Evolutionary conservation across 2,888 invertebrate species (phyloP), one percentile per base, ranked within the genome.

Genomic region (Phalera bucephala): DNA sequence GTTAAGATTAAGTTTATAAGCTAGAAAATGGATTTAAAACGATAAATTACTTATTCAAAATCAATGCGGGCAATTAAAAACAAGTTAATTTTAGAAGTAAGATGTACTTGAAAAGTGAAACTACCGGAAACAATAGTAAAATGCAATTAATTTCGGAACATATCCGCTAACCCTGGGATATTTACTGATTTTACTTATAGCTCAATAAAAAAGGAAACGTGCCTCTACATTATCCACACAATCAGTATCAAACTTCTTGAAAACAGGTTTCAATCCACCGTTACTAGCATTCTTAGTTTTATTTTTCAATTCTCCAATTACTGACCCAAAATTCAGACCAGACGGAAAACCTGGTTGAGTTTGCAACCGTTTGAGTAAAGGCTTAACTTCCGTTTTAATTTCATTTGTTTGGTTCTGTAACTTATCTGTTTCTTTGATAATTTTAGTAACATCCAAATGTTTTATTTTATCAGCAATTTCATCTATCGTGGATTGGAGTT

Each of bases 271-370:
- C 12, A 86, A 57, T 28, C 76, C 77, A 6, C 80, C 82, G 38
- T 75, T 80, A 39, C 63, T 66, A 4, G 68, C 65, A 43, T 83
- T 83, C 40, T 71, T 78, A 1, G 89, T 88, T 69, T 84, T 88
- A 41, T 68, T 77, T 53, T 82, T 88, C 42, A 89, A 57, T 51
- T 89, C 89, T 22, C 89, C 89, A 35, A 89, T 88, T 11, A 89
- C 80, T 15, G 87, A 88, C 33, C 88, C 87, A 39, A 88, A 89
- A 52, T 85, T 85, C 6, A 88, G 59, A 15, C 81, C 81, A 4
- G 62, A 50, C 10, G 84, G 85, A 38, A 82, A 57, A 1, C 78
- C 85, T 6, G 82, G 59, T 39, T 81, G 86, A 44, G 76, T 85
- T 40, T 83, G 79, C 30, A 85, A 57, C 14, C 80, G 77, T 51